A percentile compares a stretch with the other conserved stretches of the same genome.
phyloP scores from a whole-genome alignment of 30 jellyfish, hydroid and myxozoan species.

The Pseudorhiza aurosa region DNA sequence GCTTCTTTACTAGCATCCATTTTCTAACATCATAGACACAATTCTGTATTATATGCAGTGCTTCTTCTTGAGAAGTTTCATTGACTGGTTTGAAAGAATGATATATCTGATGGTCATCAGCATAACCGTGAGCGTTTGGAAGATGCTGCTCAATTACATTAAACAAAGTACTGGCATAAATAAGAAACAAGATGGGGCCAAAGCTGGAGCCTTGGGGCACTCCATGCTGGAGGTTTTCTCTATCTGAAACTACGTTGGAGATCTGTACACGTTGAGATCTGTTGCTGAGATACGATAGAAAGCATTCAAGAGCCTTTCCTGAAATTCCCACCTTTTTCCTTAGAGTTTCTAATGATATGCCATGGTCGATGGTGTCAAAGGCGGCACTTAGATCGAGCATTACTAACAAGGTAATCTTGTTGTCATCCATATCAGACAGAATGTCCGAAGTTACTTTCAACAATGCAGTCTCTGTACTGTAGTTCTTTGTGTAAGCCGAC shows the following conservation, averaged over 20 bases:
- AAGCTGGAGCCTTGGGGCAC: conserved; percentile 66
- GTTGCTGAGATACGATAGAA: conserved; percentile 24
- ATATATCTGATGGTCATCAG: conserved; percentile 65
- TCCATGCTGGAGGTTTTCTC: conserved; percentile 4
- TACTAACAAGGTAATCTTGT: conserved; percentile 47
- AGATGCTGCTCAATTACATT: conserved; percentile 35
- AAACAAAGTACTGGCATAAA: conserved; percentile 35
- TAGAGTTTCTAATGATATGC: conserved; percentile 12
- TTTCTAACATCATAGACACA: conserved; percentile 52
- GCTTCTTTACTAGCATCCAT: conserved; percentile 46
- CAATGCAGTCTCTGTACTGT: conserved; percentile 63
- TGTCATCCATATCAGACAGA: conserved; percentile 40
- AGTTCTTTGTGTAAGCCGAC: conserved; percentile 49
- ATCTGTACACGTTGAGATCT: conserved; percentile 23
- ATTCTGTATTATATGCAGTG: conserved; percentile 23
- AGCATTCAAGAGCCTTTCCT: conserved; percentile 33
- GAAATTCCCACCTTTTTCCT: conserved; percentile 16
- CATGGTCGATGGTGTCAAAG: conserved; percentile 56
- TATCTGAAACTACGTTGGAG: conserved; percentile 14
- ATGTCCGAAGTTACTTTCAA: conserved; percentile 35
- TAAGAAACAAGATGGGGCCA: conserved; percentile 30
- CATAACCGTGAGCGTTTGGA: conserved; percentile 52
- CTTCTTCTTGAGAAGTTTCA: conserved; percentile 47
- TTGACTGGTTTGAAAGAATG: conserved; percentile 38
- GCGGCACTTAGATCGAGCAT: conserved; percentile 59